A percentile compares a stretch with the other conserved stretches of the same genome.
phyloP scores from a whole-genome alignment of 2,888 invertebrate species.

The Xylota segnis region DNA sequence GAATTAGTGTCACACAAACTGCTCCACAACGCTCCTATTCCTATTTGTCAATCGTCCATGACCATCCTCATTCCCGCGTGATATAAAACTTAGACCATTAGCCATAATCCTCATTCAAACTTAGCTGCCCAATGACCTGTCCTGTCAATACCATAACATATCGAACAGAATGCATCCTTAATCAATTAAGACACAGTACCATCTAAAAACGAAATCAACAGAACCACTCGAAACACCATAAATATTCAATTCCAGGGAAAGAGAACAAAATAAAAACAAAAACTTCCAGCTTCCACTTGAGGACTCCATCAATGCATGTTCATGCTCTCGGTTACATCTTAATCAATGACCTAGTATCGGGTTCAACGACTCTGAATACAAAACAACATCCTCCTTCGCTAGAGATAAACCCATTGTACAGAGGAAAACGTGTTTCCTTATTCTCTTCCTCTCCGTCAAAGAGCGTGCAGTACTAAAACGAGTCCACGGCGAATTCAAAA shows the following conservation, averaged over 20 bases:
- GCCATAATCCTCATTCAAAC: background rate
- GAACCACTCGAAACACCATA: background rate
- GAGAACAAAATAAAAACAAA: background rate
- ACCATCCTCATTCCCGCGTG: too few relatives aligned
- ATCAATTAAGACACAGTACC: background rate
- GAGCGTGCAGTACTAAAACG: conserved; percentile 20
- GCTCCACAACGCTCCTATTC: too few relatives aligned
- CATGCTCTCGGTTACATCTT: conserved; percentile 46
- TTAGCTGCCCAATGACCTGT: too few relatives aligned
- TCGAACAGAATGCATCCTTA: background rate
- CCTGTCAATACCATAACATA: background rate
- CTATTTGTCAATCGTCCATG: too few relatives aligned
- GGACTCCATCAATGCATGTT: conserved; percentile 15
- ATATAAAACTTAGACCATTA: too few relatives aligned
- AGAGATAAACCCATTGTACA: background rate
- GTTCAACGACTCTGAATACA: conserved; percentile 66
- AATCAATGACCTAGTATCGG: conserved; percentile 61
- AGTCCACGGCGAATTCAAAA: conserved; percentile 43
- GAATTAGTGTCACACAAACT: too few relatives aligned
- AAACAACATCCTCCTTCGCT: conserved; percentile 27
- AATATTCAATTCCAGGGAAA: conserved; percentile 22
- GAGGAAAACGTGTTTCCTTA: conserved; percentile 6
- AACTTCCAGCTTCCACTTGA: too few relatives aligned
- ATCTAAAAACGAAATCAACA: background rate
- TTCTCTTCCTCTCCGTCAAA: background rate